phyloP scores from a whole-genome alignment of 2,797 vertebrate species.

The Bovichtus diacanthus region DNA sequence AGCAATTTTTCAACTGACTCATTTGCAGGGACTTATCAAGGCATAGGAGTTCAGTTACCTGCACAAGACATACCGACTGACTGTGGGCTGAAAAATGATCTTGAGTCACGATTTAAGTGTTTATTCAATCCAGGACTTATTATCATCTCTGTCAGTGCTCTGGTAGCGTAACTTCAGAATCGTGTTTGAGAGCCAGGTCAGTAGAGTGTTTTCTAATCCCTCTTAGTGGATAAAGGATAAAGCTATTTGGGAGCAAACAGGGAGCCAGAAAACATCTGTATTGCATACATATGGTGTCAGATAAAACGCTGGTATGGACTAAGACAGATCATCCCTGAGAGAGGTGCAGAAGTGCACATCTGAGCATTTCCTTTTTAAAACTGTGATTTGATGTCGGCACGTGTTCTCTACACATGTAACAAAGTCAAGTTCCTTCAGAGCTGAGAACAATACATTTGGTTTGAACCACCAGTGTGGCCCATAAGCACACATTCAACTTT shows the following conservation, averaged over 20 bases:
- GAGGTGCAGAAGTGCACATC: constrained; percentile 59
- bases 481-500: constrained; percentile 8
- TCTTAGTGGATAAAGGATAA: constrained; percentile 50
- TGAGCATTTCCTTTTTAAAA: constrained; percentile 33
- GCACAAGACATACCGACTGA: constrained; percentile 41
- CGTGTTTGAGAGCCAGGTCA: constrained; percentile 48
- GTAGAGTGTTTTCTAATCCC: constrained; percentile 66
- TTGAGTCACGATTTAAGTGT: constrained; percentile 58
- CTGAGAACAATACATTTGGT: constrained; percentile 48
- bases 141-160: constrained; percentile 68
- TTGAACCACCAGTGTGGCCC: constrained; percentile 41
- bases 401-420: constrained; percentile 29
- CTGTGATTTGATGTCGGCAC: constrained; percentile 36
- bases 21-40: constrained; percentile 53
- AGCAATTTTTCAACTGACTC: constrained; percentile 47
- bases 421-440: constrained; percentile 39
- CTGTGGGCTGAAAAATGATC: constrained; percentile 56
- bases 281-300: constrained; percentile 59
- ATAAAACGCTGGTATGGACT: constrained; percentile 50
- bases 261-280: constrained; percentile 64
- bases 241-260: constrained; percentile 55
- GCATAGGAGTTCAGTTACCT: constrained; percentile 62
- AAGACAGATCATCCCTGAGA: constrained; percentile 61
- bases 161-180: constrained; percentile 52
- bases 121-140: constrained; percentile 76